Evolutionary conservation across 2,113 vertebrate genomes (phyloP), one percentile per base, ranked within the genome.

Genomic region (Bucco capensis): DNA sequence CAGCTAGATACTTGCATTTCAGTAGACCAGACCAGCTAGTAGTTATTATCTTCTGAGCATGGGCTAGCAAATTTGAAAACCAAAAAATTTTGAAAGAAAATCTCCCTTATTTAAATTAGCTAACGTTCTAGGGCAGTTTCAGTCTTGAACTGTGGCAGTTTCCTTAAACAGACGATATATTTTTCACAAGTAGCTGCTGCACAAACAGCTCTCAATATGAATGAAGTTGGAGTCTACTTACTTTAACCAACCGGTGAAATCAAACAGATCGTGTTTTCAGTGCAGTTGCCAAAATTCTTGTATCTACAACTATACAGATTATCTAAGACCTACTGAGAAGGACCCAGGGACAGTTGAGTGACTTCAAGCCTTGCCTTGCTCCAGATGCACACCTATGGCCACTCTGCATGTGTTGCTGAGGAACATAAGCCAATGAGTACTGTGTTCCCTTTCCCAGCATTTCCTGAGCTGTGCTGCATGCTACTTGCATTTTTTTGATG

Each of bases 61-160:
- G 25, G 80, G 54, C 54, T 93, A 76, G 71, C 46, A 92, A 92
- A n/a, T n/a, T n/a, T n/a, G n/a, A n/a, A n/a, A n/a, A n/a, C n/a
- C 4, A 66, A 81, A 76, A n/a, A n/a, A n/a, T n/a, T 78, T 53
- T 71, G 61, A 93, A 96, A 83, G 76, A 90, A 93, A 92, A 93
- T 33, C 73, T 90, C 80, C 83, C 82, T 76, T 78, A 92, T 89
- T n/a, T 75, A 87, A 89, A 94, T 23, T 40, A 67, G 46, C n/a
- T 94, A 83, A 75, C 28, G 50, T 65, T 60, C 18, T 23, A 44
- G 22, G 25, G 44, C 74, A 82, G 75, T 93, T 91, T 87, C 51
- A 75, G 24, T 81, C 65, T 84, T 86, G 77, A 92, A 88, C n/a
- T 33, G 17, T 17, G 27, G 28, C 7, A 1, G n/a, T 78, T 91